Evolutionary conservation across 2,888 invertebrate species (phyloP).

Genomic region (Polydrusus pterygomalis): DNA sequence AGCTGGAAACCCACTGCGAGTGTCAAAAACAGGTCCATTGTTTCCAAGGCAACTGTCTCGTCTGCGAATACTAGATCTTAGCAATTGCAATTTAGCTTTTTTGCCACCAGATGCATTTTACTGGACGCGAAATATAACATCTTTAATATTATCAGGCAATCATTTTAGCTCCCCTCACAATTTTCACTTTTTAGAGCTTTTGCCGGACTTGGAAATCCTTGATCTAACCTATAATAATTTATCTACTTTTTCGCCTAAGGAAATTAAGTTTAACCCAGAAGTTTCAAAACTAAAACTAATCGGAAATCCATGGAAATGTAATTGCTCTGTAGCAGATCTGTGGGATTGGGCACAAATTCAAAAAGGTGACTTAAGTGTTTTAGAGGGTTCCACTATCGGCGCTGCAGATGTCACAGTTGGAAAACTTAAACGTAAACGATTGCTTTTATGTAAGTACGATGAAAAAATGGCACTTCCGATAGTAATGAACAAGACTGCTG

Average conservation of each 20-base stretch:
- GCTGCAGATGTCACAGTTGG: slow-evolving; percentile 79
- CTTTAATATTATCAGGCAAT: slow-evolving; percentile 78
- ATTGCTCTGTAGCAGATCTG: slow-evolving; percentile 81
- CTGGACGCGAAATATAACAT: slow-evolving; percentile 78
- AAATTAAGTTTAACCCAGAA: slow-evolving; percentile 76
- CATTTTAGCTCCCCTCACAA: slow-evolving; percentile 73
- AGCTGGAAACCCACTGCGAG: slow-evolving; percentile 80
- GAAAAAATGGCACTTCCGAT: slow-evolving; percentile 75
- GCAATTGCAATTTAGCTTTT: slow-evolving; percentile 78
- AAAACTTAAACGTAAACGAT: slow-evolving; percentile 78
- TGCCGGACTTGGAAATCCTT: slow-evolving; percentile 76
- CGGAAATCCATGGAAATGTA: slow-evolving; percentile 82
- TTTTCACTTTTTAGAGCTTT: slow-evolving; percentile 75
- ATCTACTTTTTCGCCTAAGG: slow-evolving; percentile 75
- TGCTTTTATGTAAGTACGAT: slow-evolving; percentile 79
- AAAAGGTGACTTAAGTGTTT: slow-evolving; percentile 78
- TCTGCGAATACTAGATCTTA: slow-evolving; percentile 78
- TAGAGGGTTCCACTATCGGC: slow-evolving; percentile 79
- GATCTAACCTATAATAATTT: slow-evolving; percentile 80
- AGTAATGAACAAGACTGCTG: slow-evolving; percentile 72
- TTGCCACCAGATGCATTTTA: slow-evolving; percentile 78
- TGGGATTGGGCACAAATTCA: slow-evolving; percentile 84
- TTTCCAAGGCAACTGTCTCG: slow-evolving; percentile 80
- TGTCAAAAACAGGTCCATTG: slow-evolving; percentile 76
- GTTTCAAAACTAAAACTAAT: slow-evolving; percentile 78